Evolutionary conservation across 2,888 invertebrate genomes (phyloP).

Genomic region (Hetaerina titia): DNA sequence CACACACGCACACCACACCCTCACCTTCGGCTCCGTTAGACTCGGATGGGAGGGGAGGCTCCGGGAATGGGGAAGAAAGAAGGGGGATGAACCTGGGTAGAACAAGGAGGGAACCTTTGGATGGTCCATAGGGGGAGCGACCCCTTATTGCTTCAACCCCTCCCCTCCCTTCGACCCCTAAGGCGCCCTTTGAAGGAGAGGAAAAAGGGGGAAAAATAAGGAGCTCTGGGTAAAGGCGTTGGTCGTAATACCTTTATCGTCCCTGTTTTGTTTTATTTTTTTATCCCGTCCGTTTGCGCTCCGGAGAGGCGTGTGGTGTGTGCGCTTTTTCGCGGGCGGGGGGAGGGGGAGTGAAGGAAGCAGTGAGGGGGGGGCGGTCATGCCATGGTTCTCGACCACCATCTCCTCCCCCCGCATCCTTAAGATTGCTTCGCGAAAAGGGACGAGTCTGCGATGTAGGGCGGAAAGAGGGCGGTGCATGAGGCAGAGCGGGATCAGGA

Average conservation of each 20-base stretch:
- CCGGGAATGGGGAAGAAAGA: too few species aligned
- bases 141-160: background rate
- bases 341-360: background rate
- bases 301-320: background rate
- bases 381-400: background rate
- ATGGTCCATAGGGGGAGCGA: background rate
- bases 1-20: too few species aligned
- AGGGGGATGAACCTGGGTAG: background rate
- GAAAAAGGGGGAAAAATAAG: background rate
- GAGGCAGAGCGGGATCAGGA: too few species aligned
- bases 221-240: background rate
- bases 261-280: slow-evolving; percentile 27
- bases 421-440: background rate
- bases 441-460: background rate
- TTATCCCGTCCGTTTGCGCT: slow-evolving; percentile 39
- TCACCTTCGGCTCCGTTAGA: too few species aligned
- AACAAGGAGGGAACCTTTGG: background rate
- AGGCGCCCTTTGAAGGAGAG: background rate
- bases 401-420: background rate
- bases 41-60: too few species aligned
- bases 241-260: slow-evolving; percentile 52
- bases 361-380: background rate
- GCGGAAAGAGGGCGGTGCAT: too few species aligned
- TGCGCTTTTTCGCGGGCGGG: background rate
- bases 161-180: background rate